These are phyloP conservation scores for Azemiops feae DNA, from an alignment of 2,113 vertebrate species.

Conservation along the genomic window DNA sequence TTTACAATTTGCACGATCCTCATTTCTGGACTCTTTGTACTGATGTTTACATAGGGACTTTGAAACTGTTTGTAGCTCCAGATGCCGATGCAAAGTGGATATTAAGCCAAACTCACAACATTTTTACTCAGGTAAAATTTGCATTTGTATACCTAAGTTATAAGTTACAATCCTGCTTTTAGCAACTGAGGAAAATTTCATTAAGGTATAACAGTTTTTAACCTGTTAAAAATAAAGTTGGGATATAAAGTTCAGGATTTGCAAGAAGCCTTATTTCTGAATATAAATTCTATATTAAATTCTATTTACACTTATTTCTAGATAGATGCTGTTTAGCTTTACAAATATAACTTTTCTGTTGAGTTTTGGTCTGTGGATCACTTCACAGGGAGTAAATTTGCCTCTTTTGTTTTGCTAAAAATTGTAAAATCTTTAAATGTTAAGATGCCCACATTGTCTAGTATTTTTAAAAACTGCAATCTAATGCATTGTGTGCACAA, in stretches of 20 bases:
- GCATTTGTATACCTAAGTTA: not conserved
- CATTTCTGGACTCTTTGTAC: conserved; percentile 98
- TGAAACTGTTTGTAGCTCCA: conserved; percentile 91
- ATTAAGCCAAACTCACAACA: conserved; percentile 95
- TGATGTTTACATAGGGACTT: conserved; percentile 91
- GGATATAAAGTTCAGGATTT: not conserved
- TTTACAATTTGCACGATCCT: conserved; percentile 94
- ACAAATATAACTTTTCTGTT: not conserved
- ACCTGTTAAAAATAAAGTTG: not conserved
- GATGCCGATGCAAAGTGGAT: conserved; percentile 95
- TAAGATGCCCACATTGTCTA: not conserved
- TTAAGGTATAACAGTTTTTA: not conserved
- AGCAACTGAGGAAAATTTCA: not conserved
- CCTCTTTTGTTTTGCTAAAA: not conserved
- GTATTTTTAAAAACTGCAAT: not conserved
- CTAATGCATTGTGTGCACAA: too few relatives aligned
- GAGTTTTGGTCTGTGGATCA: not conserved
- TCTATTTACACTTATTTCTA: not conserved
- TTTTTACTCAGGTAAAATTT: conserved; percentile 92
- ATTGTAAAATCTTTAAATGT: not conserved
- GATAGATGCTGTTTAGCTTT: not conserved
- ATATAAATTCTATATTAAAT: not conserved
- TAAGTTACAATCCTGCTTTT: not conserved
- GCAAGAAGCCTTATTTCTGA: not conserved
- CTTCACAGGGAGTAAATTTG: not conserved